A percentile compares a stretch with the other conserved stretches of the same genome.
phyloP scores from a whole-genome alignment of 2,888 invertebrate species.

The Agrotis exclamationis region DNA sequence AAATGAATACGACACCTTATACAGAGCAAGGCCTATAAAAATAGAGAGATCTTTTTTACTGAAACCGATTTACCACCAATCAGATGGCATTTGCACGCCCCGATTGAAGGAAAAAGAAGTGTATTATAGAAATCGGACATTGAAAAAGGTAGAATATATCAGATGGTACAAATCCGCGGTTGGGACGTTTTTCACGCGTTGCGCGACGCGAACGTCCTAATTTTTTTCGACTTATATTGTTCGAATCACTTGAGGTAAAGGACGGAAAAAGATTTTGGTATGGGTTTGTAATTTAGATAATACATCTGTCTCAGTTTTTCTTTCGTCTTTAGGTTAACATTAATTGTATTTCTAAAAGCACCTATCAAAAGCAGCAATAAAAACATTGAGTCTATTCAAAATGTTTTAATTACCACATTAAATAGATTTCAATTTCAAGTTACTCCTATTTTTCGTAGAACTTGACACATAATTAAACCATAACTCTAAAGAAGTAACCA shows the following conservation, averaged over 20 bases:
- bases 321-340: background rate
- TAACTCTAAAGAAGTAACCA: background rate
- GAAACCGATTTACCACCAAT: constrained; percentile 58
- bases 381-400: constrained; percentile 7
- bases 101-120: constrained; percentile 72
- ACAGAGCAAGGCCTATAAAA: constrained; percentile 18
- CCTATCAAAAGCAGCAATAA: constrained; percentile 3
- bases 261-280: background rate
- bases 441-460: background rate
- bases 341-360: constrained; percentile 1
- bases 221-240: constrained; percentile 42
- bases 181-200: constrained; percentile 22
- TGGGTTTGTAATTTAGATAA: constrained; percentile 19
- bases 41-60: constrained; percentile 34
- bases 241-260: constrained; percentile 20
- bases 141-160: constrained; percentile 69
- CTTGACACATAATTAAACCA: background rate
- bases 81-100: constrained; percentile 70
- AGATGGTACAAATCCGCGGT: constrained; percentile 42
- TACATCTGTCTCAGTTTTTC: background rate
- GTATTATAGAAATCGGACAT: constrained; percentile 73
- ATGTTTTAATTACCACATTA: constrained; percentile 11
- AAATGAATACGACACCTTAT: background rate
- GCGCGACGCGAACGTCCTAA: constrained; percentile 8
- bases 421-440: background rate